Evolutionary conservation across 1,140 invertebrate species (phyloP), one percentile per base, ranked within the genome.

Genomic region (Bombus superbus): DNA sequence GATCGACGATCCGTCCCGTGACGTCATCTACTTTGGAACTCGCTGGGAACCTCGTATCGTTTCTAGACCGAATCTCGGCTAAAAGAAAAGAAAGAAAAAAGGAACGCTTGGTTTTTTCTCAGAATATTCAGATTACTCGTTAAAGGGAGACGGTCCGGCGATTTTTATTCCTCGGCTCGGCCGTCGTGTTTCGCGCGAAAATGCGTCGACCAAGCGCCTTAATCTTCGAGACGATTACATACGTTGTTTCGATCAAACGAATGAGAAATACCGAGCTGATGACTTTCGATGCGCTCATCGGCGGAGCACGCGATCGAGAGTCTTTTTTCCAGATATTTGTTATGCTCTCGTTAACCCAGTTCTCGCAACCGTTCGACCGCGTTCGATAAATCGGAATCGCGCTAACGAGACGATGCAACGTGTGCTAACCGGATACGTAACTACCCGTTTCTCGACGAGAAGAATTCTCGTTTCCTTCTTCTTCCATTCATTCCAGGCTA

Each of bases 301-400:
- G 3, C 66, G 6, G 3, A 71, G 57, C 35, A n/a, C n/a, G 64
- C 18, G 42, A 22, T 71, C 68, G n/a, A 59, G 11, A 18, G 32
- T 2, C 40, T 28, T 53, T 68, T 68, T 44, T 53, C 66, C 35
- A 68, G 38, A 28, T 75, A 75, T 53, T 32, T 32, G 32, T 32
- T 66, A 75, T 42, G 35, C 11, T 47, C 73, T 53, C 73, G 81
- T 83, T 83, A 83, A 83, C 81, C 81, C 47, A 77, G 47, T 77
- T 83, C 38, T 32, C 59, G 35, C 15, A 44, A 25, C 1, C 57
- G n/a, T 28, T 68, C 18, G 32, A 53, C 1, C 32, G 18, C n/a
- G 35, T 66, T n/a, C 44, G 57, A 6, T 53, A 47, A 66, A 77
- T 77, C 73, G 28, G 35, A 5, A 77, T 0, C 35, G 44, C 64